Percentiles rank a stretch among this genome's conserved stretches.
These are phyloP conservation scores for Addax nasomaculatus DNA, from an alignment of 2,113 vertebrate species.

Conservation along the genomic window DNA sequence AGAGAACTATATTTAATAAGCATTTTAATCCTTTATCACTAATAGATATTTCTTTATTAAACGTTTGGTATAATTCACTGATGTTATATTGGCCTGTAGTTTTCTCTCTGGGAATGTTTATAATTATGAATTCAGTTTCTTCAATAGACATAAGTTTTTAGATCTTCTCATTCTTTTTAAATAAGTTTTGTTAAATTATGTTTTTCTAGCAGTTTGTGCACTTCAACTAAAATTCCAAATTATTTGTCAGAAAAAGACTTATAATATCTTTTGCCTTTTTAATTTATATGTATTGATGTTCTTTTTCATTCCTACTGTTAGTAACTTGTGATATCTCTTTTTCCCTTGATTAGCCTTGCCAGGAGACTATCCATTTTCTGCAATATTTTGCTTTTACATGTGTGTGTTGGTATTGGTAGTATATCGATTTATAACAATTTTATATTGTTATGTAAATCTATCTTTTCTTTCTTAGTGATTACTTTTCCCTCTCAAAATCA, in stretches of 20 bases:
- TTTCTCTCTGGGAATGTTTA: neutral
- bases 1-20: neutral
- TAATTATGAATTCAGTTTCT: neutral
- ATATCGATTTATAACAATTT: neutral
- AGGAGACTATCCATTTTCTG: neutral
- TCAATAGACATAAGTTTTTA: neutral
- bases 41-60: neutral
- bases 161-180: neutral
- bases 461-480: neutral
- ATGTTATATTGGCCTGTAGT: neutral
- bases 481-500: neutral
- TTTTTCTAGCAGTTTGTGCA: neutral
- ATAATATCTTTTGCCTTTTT: neutral
- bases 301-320: neutral
- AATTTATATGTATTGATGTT: neutral
- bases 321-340: neutral
- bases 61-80: neutral
- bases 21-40: neutral
- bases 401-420: neutral
- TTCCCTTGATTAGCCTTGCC: neutral
- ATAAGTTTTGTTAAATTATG: neutral
- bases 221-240: neutral
- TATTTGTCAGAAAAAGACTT: neutral
- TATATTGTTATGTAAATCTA: neutral
- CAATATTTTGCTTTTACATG: neutral